Percentiles rank a stretch among this genome's conserved stretches.
These are phyloP conservation scores for Pitangus sulphuratus DNA, from an alignment of 2,797 vertebrate species.

Conservation along the genomic window DNA sequence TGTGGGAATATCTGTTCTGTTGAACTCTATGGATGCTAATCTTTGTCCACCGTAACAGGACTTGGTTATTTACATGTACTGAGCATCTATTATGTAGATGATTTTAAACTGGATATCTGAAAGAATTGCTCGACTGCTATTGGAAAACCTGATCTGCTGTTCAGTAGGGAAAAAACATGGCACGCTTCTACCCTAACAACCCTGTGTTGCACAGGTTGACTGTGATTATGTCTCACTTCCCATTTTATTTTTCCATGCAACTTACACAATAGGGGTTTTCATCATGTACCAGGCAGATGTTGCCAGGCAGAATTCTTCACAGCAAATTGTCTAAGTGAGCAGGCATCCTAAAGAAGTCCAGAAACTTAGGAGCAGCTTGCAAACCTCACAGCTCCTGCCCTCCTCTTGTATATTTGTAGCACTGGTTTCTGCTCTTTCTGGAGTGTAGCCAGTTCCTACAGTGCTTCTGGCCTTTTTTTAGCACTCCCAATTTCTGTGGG, in stretches of 20 bases:
- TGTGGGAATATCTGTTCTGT: accelerated
- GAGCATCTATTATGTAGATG: neutral
- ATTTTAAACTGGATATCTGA: neutral
- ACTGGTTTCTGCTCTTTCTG: conserved; percentile 7
- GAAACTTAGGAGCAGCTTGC: neutral
- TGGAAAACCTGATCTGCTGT: neutral
- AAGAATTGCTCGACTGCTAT: neutral
- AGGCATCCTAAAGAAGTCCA: neutral
- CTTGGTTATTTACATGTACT: neutral
- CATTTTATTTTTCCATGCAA: neutral
- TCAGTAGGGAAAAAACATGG: neutral
- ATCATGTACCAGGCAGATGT: neutral
- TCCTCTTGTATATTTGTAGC: neutral
- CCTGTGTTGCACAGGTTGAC: neutral
- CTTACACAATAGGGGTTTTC: neutral
- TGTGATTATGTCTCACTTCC: neutral
- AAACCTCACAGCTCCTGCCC: neutral
- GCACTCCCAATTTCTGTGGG: neutral
- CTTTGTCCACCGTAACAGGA: neutral
- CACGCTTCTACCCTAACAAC: neutral
- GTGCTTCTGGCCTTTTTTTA: conserved; percentile 2
- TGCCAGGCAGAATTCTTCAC: neutral
- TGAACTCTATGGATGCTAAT: neutral
- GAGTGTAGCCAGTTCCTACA: neutral
- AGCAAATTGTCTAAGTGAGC: neutral